Percentiles rank a stretch among this genome's conserved stretches.
Evolutionary conservation across 2,113 vertebrate species (phyloP).

Genomic region (Ageneiosus marmoratus): DNA sequence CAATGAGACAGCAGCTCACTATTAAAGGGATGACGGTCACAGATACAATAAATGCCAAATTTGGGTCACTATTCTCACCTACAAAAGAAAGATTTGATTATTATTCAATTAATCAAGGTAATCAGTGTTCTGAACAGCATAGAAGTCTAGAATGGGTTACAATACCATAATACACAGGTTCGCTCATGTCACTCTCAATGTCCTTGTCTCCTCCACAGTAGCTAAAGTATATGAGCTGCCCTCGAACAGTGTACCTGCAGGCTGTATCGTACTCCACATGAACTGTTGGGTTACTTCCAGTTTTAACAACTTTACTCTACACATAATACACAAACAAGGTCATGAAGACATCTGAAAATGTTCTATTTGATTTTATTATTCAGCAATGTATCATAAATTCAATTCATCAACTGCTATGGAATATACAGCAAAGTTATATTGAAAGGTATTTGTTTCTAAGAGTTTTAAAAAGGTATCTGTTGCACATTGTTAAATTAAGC

Average conservation of each 20-base stretch:
- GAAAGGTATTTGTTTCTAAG: neutral
- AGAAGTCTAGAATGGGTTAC: neutral
- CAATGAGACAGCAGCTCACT: constrained; percentile 56
- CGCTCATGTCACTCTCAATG: constrained; percentile 8
- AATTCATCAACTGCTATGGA: neutral
- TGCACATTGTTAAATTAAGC: neutral
- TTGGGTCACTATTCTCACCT: constrained; percentile 44
- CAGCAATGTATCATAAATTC: neutral
- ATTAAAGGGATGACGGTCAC: constrained; percentile 57
- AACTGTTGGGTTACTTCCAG: neutral
- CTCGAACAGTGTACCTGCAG: constrained; percentile 61
- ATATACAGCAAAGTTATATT: neutral
- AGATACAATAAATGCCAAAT: neutral
- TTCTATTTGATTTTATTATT: neutral
- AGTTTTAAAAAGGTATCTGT: neutral
- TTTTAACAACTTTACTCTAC: neutral
- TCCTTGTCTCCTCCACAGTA: rapidly evolving
- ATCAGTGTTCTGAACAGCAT: neutral
- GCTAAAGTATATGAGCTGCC: rapidly evolving
- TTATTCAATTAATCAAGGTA: neutral
- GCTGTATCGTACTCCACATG: constrained; percentile 39
- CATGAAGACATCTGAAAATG: neutral
- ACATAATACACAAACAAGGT: neutral
- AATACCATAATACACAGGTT: constrained; percentile 50
- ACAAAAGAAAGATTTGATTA: neutral